These are phyloP conservation scores for Penaeus japonicus DNA, from an alignment of 1,140 invertebrate genomes.

Conservation along the genomic window DNA sequence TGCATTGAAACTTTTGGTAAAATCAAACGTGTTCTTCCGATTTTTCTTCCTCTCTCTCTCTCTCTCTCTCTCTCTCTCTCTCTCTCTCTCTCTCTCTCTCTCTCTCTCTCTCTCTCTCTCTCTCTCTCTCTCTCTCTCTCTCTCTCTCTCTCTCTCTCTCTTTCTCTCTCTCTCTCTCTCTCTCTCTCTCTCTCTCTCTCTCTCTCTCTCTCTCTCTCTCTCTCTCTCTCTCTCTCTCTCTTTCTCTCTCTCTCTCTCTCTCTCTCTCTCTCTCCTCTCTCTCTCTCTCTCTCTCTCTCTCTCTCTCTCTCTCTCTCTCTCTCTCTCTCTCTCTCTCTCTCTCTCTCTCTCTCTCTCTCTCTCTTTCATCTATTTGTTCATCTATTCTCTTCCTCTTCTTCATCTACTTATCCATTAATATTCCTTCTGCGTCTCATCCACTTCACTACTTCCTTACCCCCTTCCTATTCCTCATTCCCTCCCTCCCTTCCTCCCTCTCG, in stretches of 20 bases:
- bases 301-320: neutral
- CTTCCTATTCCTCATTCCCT: too few relatives aligned
- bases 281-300: neutral
- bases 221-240: neutral
- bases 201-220: too few relatives aligned
- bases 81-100: neutral
- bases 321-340: neutral
- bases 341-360: constrained; percentile 13
- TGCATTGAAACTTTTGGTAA: too few relatives aligned
- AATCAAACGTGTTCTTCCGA: neutral
- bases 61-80: neutral
- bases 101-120: neutral
- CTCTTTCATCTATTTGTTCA: neutral
- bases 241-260: neutral
- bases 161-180: neutral
- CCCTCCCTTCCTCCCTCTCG: too few relatives aligned
- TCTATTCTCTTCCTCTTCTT: neutral
- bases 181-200: too few relatives aligned
- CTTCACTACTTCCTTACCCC: too few relatives aligned
- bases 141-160: neutral
- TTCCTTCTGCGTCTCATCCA: neutral
- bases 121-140: neutral
- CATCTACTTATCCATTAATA: neutral
- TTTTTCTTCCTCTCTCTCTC: neutral
- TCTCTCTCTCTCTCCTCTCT: neutral